Percentiles rank a stretch among this genome's conserved stretches.
Conservation (phyloP, 2,797 vertebrate species). For the Micropoecilia bifurca region DNA sequence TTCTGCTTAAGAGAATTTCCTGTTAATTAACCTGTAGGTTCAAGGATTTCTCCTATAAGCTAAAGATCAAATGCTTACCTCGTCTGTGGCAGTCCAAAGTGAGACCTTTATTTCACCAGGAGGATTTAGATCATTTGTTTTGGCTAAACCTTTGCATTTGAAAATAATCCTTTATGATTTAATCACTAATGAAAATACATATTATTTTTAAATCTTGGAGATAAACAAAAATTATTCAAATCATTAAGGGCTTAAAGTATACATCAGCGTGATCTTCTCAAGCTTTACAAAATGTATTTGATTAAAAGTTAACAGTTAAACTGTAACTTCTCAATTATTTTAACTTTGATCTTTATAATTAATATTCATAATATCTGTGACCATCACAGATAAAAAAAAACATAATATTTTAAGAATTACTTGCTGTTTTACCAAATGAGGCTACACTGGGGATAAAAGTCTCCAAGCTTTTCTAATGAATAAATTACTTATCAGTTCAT, state of each 20-base stretch:
- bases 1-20: conserved; percentile 7
- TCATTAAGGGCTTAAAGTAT: neutral
- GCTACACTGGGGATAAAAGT: conserved; percentile 1
- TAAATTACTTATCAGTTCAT: neutral
- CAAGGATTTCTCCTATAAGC: conserved; percentile 17
- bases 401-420: neutral
- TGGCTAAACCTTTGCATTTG: neutral
- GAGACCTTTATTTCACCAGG: conserved; percentile 7
- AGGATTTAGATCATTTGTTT: conserved; percentile 19
- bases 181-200: conserved; percentile 9
- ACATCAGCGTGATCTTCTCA: neutral
- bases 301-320: neutral
- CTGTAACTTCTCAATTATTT: neutral
- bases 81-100: conserved; percentile 11
- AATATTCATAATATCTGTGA: neutral
- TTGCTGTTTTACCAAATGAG: neutral
- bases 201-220: conserved; percentile 24
- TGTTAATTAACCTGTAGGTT: conserved; percentile 5
- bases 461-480: neutral
- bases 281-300: neutral
- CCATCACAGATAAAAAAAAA: neutral
- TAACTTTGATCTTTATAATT: neutral
- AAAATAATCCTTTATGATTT: conserved; percentile 21
- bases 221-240: conserved; percentile 26
- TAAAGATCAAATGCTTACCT: conserved; percentile 6